A percentile compares a stretch with the other conserved stretches of the same genome.
Conservation (phyloP, 2,888 invertebrate genomes). For the Hermaeophaga mercurialis region DNA sequence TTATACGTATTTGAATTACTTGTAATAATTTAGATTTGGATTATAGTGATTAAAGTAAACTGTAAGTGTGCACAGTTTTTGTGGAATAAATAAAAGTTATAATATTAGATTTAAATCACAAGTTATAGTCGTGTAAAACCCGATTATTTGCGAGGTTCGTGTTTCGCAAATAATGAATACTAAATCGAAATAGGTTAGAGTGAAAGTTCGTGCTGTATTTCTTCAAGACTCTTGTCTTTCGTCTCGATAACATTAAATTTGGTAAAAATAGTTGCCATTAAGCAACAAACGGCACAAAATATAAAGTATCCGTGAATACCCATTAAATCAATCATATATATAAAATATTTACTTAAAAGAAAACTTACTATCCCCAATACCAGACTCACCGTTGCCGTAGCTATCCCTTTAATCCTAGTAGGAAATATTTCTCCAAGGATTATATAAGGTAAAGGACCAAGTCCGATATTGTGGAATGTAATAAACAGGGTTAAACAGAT, state of each 20-base stretch:
- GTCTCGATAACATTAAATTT: constrained; percentile 42
- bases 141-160: no score
- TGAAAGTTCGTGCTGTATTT: constrained; percentile 36
- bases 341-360: constrained; percentile 40
- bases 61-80: no score
- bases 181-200: no score
- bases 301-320: constrained; percentile 40
- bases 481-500: constrained; percentile 62
- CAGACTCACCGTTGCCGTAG: constrained; percentile 51
- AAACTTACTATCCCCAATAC: constrained; percentile 47
- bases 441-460: constrained; percentile 81
- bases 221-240: constrained; percentile 40
- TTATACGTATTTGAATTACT: no score
- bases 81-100: no score
- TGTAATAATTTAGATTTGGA: no score
- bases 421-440: constrained; percentile 83
- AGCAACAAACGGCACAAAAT: constrained; percentile 37
- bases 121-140: no score
- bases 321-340: constrained; percentile 31
- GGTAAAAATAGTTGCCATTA: constrained; percentile 34
- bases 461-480: constrained; percentile 69
- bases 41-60: no score
- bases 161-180: no score
- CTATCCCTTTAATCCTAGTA: constrained; percentile 67
- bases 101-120: no score